phyloP scores from a whole-genome alignment of 2,113 vertebrate genomes.

The Microtus oregoni region DNA sequence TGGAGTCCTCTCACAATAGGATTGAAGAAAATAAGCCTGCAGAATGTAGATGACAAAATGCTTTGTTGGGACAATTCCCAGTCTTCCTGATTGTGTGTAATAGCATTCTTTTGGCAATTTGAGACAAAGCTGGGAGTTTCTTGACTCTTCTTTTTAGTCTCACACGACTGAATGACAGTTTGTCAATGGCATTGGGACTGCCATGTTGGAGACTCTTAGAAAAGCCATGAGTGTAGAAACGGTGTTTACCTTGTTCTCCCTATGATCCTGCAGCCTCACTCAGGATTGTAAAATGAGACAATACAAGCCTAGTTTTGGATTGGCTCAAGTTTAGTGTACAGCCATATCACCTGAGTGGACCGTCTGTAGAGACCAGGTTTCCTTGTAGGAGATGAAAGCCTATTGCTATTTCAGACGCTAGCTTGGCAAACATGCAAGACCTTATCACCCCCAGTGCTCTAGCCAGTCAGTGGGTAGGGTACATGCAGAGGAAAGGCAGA shows the following conservation, averaged over 20 bases:
- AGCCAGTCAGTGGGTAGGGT: background rate
- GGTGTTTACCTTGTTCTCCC: background rate
- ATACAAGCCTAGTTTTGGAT: background rate
- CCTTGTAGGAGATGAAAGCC: background rate
- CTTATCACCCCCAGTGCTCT: background rate
- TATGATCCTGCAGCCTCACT: background rate
- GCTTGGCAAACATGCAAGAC: too few species aligned
- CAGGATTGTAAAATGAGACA: background rate
- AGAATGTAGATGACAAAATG: background rate
- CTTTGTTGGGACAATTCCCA: background rate
- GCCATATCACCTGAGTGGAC: background rate
- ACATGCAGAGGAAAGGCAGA: background rate
- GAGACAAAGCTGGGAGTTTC: background rate
- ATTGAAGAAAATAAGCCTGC: background rate
- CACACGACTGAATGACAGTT: background rate
- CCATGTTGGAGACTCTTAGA: background rate
- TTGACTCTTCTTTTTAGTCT: background rate
- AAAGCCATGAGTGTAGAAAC: background rate
- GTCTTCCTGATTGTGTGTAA: background rate
- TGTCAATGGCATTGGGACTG: background rate
- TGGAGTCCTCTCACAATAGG: background rate
- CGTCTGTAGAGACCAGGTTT: background rate
- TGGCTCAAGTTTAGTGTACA: background rate
- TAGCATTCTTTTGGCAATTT: background rate
- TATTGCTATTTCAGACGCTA: background rate